Base-by-base conservation (phyloP, 2,113 vertebrate genomes). In the Pterocles burchelli region DNA sequence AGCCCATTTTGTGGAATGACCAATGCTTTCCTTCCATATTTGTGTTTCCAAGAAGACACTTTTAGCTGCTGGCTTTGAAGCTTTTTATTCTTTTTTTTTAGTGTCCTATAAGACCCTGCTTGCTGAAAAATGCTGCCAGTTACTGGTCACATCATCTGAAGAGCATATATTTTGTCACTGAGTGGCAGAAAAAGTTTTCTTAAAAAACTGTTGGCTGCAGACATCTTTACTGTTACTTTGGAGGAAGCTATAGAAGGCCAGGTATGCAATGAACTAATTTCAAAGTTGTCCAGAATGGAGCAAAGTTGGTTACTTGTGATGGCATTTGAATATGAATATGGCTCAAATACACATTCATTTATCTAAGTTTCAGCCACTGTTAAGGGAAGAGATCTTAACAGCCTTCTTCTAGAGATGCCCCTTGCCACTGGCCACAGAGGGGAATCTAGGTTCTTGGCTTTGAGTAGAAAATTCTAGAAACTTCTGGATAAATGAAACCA, bases 21-120 rank as follows among this genome's bases (percentile, higher is more conserved):
- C 34, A 91, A 77, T 26, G 43, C 84, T 90, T 90, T 96, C 89
- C 62, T 86, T 46, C 45, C 10, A 58, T 85, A 86, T 84, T 72
- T 46, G 45, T 88, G 43, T 85, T 61, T 91, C 31, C 71, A 96
- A 89, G 76, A 54, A 31, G 92, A 63, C 41, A 36, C 18, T 96
- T 62, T 85, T 17, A 87, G 31, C 58, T 95, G 38, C 52, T 92
- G 31, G 49, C 22, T 89, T 80, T 70, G 85, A 59, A 89, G 61
- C 80, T 95, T 95, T 85, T 79, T 65, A 81, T 68, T 87, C 95
- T 85, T 79, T 65, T 84, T 68, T 89, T 94, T 88, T 76, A 82
- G 79, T 81, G 51, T 76, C 75, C 43, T 67, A 0, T 54, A 93
- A 81, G 49, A 70, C 19, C 33, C 22, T 75, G 13, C 41, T 89